Conservation (phyloP, 1,140 invertebrate genomes). For the Ruditapes philippinarum region DNA sequence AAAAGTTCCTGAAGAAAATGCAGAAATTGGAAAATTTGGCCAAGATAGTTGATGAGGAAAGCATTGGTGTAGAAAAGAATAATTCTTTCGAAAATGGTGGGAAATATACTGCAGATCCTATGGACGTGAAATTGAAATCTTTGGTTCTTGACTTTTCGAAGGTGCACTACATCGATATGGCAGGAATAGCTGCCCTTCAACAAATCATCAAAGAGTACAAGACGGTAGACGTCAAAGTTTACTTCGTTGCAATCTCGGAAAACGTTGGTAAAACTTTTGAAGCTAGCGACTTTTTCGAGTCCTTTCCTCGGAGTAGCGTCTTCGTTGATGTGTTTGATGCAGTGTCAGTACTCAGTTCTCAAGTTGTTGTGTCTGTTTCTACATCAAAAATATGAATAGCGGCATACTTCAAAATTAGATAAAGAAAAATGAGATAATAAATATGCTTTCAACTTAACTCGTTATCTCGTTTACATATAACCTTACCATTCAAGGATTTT, state of each 20-base stretch:
- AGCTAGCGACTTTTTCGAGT: slow-evolving; percentile 22
- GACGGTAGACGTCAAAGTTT: slow-evolving; percentile 60
- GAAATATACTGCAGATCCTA: slow-evolving; percentile 51
- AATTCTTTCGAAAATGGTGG: neutral
- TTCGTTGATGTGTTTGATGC: slow-evolving; percentile 56
- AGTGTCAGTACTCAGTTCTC: neutral
- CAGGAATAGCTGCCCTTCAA: slow-evolving; percentile 77
- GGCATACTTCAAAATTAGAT: no score
- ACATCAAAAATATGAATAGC: no score
- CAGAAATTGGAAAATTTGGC: neutral
- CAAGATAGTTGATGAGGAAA: neutral
- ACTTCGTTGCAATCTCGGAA: neutral
- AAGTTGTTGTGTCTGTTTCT: neutral
- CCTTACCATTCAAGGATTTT: no score
- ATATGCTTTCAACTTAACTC: no score
- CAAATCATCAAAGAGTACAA: slow-evolving; percentile 73
- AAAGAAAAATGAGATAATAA: no score
- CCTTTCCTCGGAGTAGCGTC: neutral
- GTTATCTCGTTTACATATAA: no score
- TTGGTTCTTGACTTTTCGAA: slow-evolving; percentile 81
- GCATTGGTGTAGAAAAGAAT: neutral
- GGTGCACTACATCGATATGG: slow-evolving; percentile 82
- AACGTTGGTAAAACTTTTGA: neutral
- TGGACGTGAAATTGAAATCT: neutral
- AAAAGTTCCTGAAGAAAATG: slow-evolving; percentile 22